A percentile compares a stretch with the other conserved stretches of the same genome.
Evolutionary conservation across 2,888 invertebrate species (phyloP).

Genomic region (Eurytoma adleriae): DNA sequence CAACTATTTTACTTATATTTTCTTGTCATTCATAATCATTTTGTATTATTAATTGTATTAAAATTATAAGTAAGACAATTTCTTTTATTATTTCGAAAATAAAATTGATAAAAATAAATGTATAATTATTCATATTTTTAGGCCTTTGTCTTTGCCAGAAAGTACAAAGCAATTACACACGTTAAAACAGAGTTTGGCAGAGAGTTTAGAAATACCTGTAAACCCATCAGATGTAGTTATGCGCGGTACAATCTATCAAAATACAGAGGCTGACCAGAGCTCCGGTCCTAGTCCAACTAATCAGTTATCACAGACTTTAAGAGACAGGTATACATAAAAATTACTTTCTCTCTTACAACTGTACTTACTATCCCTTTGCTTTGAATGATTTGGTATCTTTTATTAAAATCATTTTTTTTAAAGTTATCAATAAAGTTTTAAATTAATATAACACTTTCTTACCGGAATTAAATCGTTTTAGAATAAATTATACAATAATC

Average conservation of each 20-base stretch:
- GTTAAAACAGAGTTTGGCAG: constrained; percentile 66
- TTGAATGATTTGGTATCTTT: background rate
- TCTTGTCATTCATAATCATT: too few species aligned
- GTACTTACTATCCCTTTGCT: too few species aligned
- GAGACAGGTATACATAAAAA: constrained; percentile 68
- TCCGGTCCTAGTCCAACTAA: constrained; percentile 68
- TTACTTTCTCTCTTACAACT: background rate
- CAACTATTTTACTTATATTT: too few species aligned
- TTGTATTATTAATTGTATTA: constrained; percentile 16
- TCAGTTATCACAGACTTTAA: constrained; percentile 69
- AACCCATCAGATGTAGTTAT: constrained; percentile 71
- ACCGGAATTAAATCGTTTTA: too few species aligned
- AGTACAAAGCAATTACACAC: constrained; percentile 70
- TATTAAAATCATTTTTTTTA: background rate
- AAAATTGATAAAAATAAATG: constrained; percentile 39
- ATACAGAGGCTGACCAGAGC: constrained; percentile 69
- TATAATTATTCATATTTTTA: constrained; percentile 56
- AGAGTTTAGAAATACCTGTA: constrained; percentile 70
- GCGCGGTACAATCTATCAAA: constrained; percentile 72
- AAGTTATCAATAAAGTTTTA: too few species aligned
- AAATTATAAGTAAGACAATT: background rate
- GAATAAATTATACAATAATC: too few species aligned
- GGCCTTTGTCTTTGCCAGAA: constrained; percentile 69
- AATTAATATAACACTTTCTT: too few species aligned
- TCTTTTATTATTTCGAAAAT: constrained; percentile 13